Evolutionary conservation across 53 echinoderm and acorn worm species (phyloP).

Genomic region (Antedon mediterranea): DNA sequence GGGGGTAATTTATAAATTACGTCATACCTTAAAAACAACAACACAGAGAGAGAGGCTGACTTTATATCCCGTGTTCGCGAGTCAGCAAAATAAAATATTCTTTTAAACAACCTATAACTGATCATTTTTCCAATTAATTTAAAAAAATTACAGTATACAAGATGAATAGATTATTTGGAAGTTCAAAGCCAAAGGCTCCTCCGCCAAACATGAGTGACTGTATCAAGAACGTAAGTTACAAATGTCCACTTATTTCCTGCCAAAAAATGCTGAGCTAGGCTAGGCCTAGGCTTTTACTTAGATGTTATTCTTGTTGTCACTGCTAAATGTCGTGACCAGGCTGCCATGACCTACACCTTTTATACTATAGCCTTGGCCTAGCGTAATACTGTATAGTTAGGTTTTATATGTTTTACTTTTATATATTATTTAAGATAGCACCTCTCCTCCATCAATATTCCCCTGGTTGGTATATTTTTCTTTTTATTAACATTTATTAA

Average conservation of each 20-base stretch:
- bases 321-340: too few relatives aligned
- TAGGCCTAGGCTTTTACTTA: not conserved
- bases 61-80: not conserved
- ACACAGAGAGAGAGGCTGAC: too few relatives aligned
- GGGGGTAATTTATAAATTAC: not conserved
- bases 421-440: too few relatives aligned
- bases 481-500: too few relatives aligned
- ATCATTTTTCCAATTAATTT: not conserved
- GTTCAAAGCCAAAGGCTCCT: slow-evolving; percentile 71
- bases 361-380: too few relatives aligned
- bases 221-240: slow-evolving; percentile 69
- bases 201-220: slow-evolving; percentile 79
- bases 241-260: not conserved
- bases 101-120: not conserved
- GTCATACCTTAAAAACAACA: not conserved
- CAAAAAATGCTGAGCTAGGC: not conserved
- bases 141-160: not conserved
- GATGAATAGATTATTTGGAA: slow-evolving; percentile 95
- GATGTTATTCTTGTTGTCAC: not conserved
- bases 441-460: too few relatives aligned
- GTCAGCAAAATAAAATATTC: not conserved
- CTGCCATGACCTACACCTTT: too few relatives aligned
- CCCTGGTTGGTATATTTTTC: too few relatives aligned
- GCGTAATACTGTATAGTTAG: too few relatives aligned
- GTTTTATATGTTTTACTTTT: too few relatives aligned